phyloP scores from a whole-genome alignment of 2,888 invertebrate species.

The Athalia circularis region DNA sequence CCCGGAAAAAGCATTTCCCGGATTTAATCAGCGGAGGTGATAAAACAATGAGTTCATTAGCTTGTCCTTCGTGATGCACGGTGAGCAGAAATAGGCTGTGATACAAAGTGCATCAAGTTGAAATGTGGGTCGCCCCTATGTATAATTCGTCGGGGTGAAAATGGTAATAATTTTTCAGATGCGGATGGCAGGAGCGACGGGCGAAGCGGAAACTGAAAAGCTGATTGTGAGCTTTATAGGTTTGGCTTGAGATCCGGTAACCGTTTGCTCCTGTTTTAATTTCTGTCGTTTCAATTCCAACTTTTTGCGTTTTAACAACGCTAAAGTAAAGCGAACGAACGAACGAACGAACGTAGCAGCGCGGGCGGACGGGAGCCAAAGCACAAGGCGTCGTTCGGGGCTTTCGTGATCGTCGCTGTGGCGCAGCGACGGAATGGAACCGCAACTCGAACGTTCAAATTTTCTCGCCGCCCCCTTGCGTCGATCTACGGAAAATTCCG shows the following conservation, averaged over 20 bases:
- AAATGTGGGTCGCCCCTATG: no score
- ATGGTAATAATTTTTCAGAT: background rate
- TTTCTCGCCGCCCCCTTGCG: background rate
- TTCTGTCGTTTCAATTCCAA: slow-evolving; percentile 63
- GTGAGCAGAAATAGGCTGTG: no score
- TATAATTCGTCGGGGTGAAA: background rate
- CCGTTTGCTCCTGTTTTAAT: slow-evolving; percentile 58
- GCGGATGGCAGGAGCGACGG: background rate
- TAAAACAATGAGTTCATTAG: slow-evolving; percentile 16
- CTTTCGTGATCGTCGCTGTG: slow-evolving; percentile 26
- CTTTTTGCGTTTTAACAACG: slow-evolving; percentile 62
- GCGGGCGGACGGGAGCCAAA: slow-evolving; percentile 46
- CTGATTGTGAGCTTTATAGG: slow-evolving; percentile 57
- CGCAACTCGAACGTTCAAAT: background rate
- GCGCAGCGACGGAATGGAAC: slow-evolving; percentile 11
- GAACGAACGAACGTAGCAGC: background rate
- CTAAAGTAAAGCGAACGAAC: slow-evolving; percentile 55
- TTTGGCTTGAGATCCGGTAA: slow-evolving; percentile 60
- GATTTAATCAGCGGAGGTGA: slow-evolving; percentile 6
- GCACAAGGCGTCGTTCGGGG: slow-evolving; percentile 41
- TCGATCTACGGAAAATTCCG: no score
- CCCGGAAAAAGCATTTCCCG: slow-evolving; percentile 8
- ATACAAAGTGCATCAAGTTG: no score
- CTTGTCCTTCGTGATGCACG: background rate
- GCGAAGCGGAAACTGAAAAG: background rate